Base-by-base conservation (phyloP, 2,113 vertebrate genomes). In the Gambusia holbrooki region DNA sequence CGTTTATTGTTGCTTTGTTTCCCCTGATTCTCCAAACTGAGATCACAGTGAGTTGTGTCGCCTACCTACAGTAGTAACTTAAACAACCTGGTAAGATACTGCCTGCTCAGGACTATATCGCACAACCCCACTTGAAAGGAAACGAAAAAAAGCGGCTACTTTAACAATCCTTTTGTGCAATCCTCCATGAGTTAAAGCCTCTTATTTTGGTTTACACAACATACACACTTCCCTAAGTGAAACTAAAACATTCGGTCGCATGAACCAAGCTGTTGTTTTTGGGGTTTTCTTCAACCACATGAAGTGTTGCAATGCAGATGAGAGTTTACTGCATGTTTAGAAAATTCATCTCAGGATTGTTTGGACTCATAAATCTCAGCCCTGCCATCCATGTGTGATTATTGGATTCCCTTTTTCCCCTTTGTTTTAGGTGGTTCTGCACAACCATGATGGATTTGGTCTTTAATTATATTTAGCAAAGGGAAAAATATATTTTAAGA, bases 251-350 rank as follows among this genome's bases (percentile, higher is more conserved):
- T 78, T 73, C 71, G 42, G 71, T 73, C 78, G 77, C 78, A 60
- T 81, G 74, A 76, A 80, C 87, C 78, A 80, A 78, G 75, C 29
- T 80, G 66, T 71, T 77, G 68, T 68, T 63, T 83, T 62, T 42
- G 72, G 69, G 60, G 51, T 51, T 77, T 77, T 51, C 48, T 77
- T 64, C n/a, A 48, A 72, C 73, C 77, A 30, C 74, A 73, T 62
- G 42, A 35, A 75, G 64, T 73, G 66, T 80, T 76, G 79, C 74
- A 81, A 81, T 58, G 63, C 51, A 58, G 74, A 58, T 45, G 66
- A 69, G 71, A 74, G 69, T 37, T 71, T 45, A 54, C 35, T 70
- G 40, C 61, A 62, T 64, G 82, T 77, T 85, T 87, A 12, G 71
- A 82, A 81, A 69, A 65, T 73, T 75, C 66, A 77, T 28, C 63